A percentile compares a stretch with the other conserved stretches of the same genome.
phyloP scores from a whole-genome alignment of 35 echinoderm and acorn worm species.

The Apostichopus japonicus region DNA sequence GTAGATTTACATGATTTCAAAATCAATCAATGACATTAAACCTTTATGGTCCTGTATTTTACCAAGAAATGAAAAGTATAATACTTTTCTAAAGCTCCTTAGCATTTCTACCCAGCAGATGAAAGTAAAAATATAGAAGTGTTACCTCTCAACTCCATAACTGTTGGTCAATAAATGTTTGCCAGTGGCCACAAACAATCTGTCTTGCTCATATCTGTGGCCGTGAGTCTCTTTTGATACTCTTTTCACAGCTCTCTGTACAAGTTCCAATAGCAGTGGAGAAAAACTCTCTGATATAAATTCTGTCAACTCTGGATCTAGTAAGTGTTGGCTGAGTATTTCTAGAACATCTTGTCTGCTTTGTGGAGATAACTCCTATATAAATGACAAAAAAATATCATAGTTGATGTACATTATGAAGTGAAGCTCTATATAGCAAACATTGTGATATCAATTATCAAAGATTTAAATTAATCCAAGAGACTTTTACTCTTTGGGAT shows the following conservation, averaged over 20 bases:
- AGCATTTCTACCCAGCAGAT: no score
- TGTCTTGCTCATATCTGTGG: not conserved
- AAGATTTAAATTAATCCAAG: no score
- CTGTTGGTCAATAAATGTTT: conserved; percentile 16
- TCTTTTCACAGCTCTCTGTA: conserved; percentile 19
- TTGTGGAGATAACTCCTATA: conserved; percentile 67
- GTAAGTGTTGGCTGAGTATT: conserved; percentile 21
- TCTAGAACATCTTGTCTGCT: conserved; percentile 70
- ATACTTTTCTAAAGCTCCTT: no score
- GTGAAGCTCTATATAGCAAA: no score
- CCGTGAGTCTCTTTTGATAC: not conserved
- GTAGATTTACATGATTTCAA: not conserved
- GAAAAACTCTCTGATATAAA: not conserved
- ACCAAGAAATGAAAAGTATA: no score
- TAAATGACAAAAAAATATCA: not conserved
- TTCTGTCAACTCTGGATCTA: conserved; percentile 25
- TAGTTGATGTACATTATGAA: no score
- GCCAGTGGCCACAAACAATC: conserved; percentile 29
- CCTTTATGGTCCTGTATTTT: no score
- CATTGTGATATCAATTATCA: no score
- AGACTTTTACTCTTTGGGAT: no score
- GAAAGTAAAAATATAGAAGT: not conserved
- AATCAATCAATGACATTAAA: not conserved
- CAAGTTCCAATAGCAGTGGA: conserved; percentile 18
- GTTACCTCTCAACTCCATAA: conserved; percentile 23